Evolutionary conservation across 2,888 invertebrate genomes (phyloP).

Genomic region (Eurytoma adleriae): DNA sequence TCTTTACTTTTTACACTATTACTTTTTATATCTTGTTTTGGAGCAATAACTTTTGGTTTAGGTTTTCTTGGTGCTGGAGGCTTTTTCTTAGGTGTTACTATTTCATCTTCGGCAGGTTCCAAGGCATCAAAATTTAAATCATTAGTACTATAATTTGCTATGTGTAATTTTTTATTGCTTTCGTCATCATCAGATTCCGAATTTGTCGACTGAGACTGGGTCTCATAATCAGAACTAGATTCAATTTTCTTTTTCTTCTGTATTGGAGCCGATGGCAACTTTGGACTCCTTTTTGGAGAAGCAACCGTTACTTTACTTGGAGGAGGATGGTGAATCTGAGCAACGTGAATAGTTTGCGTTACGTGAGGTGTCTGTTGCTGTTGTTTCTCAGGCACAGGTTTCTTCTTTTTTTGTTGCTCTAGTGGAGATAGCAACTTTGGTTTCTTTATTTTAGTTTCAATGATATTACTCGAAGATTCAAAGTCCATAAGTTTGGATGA

Average conservation of each 20-base stretch:
- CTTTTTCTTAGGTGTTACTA: slow-evolving; percentile 39
- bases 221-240: slow-evolving; percentile 58
- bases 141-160: slow-evolving; percentile 44
- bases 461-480: slow-evolving; percentile 82
- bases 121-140: slow-evolving; percentile 44
- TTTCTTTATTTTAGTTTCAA: slow-evolving; percentile 54
- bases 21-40: slow-evolving; percentile 43
- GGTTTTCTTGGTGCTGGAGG: slow-evolving; percentile 40
- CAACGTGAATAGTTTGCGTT: slow-evolving; percentile 54
- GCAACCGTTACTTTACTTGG: slow-evolving; percentile 43
- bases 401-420: slow-evolving; percentile 47
- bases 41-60: slow-evolving; percentile 27
- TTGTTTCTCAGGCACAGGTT: slow-evolving; percentile 11
- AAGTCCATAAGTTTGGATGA: slow-evolving; percentile 96
- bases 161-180: slow-evolving; percentile 47
- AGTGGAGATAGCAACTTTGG: slow-evolving; percentile 41
- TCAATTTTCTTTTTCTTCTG: slow-evolving; percentile 55
- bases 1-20: slow-evolving; percentile 30
- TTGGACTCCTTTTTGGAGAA: slow-evolving; percentile 46
- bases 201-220: slow-evolving; percentile 56
- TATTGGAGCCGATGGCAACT: slow-evolving; percentile 31
- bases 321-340: slow-evolving; percentile 56
- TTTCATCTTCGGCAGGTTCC: slow-evolving; percentile 48
- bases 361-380: slow-evolving; percentile 46
- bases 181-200: slow-evolving; percentile 56